These are phyloP conservation scores for Nasonia oneida DNA, from an alignment of 2,888 invertebrate species.

Conservation along the genomic window DNA sequence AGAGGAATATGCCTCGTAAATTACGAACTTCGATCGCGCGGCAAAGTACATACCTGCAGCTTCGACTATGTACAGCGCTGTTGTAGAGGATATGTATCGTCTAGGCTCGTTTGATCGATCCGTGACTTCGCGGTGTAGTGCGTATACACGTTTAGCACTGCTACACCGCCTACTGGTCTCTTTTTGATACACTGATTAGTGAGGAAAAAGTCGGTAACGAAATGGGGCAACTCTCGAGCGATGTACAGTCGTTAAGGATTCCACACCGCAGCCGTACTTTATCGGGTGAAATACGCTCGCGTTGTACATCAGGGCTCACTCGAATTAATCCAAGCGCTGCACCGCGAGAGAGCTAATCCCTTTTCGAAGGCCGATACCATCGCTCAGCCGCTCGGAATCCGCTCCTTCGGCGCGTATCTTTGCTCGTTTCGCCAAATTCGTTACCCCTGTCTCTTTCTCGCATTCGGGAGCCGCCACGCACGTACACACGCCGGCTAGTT, in stretches of 20 bases:
- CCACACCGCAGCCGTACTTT: too few relatives aligned
- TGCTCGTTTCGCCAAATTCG: not conserved
- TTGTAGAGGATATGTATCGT: not conserved
- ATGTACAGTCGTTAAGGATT: too few relatives aligned
- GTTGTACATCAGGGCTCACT: not conserved
- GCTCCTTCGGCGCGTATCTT: not conserved
- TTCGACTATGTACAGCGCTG: not conserved
- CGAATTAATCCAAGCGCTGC: not conserved
- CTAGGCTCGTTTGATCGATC: not conserved
- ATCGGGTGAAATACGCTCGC: too few relatives aligned
- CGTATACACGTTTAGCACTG: not conserved
- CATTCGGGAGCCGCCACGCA: conserved; percentile 7
- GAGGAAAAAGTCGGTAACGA: too few relatives aligned
- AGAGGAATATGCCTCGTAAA: conserved; percentile 20
- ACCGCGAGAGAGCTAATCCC: not conserved
- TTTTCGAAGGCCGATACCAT: not conserved
- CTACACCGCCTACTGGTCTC: too few relatives aligned
- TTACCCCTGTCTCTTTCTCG: not conserved
- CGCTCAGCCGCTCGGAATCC: not conserved
- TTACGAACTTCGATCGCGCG: conserved; percentile 13
- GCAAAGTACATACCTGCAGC: not conserved
- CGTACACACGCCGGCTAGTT: not conserved
- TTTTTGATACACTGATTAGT: too few relatives aligned
- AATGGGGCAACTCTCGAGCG: too few relatives aligned
- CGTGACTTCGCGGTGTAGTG: not conserved